Percentiles rank a stretch among this genome's conserved stretches.
Conservation (phyloP, 2,888 invertebrate genomes). For the Cremastinae sp. region DNA sequence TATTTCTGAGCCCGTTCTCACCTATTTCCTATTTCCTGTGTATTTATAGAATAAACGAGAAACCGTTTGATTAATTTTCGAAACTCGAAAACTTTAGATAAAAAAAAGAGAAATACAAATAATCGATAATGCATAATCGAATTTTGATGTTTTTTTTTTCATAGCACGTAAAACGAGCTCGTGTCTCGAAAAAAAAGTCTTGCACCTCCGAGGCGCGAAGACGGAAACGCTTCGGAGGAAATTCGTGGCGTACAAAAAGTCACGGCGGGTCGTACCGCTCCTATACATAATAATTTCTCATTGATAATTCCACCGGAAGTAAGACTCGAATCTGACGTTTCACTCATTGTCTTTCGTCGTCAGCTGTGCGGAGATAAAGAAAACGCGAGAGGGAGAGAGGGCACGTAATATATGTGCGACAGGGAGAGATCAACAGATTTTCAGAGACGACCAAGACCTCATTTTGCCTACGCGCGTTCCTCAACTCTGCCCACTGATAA, state of each 20-base stretch:
- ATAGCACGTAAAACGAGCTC: not conserved
- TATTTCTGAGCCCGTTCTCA: too few species aligned
- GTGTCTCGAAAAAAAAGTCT: not conserved
- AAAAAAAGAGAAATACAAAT: too few species aligned
- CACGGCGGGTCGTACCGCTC: conserved; percentile 6
- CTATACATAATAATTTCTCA: conserved; percentile 28
- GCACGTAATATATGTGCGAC: conserved; percentile 29
- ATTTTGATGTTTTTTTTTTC: not conserved
- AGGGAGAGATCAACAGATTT: conserved; percentile 65
- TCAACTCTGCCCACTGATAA: conserved; percentile 64
- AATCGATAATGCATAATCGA: too few species aligned
- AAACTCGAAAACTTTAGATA: too few species aligned
- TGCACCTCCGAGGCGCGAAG: conserved; percentile 1
- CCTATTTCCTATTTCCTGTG: too few species aligned
- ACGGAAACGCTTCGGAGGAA: conserved; percentile 15
- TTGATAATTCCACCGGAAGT: conserved; percentile 59
- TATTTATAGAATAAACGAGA: too few species aligned
- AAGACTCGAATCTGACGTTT: conserved; percentile 48
- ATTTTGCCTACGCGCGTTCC: conserved; percentile 69
- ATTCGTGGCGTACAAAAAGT: conserved; percentile 14
- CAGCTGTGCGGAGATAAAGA: conserved; percentile 23
- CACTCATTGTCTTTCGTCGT: conserved; percentile 50
- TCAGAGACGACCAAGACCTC: conserved; percentile 70
- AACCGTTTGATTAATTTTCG: too few species aligned
- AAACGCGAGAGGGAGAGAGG: conserved; percentile 1